Conservation (phyloP, 2,888 invertebrate genomes). For the Gymnosoma rotundatum region DNA sequence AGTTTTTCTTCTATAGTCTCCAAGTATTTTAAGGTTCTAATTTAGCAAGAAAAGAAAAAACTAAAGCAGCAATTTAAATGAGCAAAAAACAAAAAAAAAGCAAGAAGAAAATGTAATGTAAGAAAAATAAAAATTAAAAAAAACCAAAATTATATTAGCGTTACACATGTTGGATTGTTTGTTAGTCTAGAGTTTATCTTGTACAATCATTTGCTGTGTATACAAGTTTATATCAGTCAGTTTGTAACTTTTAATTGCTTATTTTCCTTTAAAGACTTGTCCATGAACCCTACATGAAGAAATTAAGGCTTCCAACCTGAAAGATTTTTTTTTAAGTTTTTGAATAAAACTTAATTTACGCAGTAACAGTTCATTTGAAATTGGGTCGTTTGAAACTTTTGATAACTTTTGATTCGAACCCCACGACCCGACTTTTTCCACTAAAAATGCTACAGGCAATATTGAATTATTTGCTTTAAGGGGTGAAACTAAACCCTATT, state of each 20-base stretch:
- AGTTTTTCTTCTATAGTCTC: no score
- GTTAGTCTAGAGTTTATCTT: conserved; percentile 61
- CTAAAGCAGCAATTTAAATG: conserved; percentile 7
- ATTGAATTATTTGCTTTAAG: no score
- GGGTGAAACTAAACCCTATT: no score
- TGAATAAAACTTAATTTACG: no score
- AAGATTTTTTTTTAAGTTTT: no score
- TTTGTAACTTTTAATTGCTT: conserved; percentile 28
- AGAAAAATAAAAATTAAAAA: background rate
- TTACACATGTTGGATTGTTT: conserved; percentile 54
- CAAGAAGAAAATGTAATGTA: background rate
- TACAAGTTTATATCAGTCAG: background rate
- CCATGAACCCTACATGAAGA: background rate
- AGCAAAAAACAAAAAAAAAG: background rate
- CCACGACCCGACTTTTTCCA: no score
- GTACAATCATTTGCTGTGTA: conserved; percentile 60
- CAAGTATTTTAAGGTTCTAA: conserved; percentile 61
- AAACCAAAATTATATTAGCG: conserved; percentile 50
- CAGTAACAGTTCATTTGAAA: no score
- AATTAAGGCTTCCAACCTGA: background rate
- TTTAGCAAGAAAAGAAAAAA: conserved; percentile 35
- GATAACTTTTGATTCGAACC: no score
- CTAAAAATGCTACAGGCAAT: no score
- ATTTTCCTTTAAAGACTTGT: background rate
- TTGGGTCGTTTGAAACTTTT: no score